Evolutionary conservation across 2,888 invertebrate genomes (phyloP).

Genomic region (Hymenopus coronatus): DNA sequence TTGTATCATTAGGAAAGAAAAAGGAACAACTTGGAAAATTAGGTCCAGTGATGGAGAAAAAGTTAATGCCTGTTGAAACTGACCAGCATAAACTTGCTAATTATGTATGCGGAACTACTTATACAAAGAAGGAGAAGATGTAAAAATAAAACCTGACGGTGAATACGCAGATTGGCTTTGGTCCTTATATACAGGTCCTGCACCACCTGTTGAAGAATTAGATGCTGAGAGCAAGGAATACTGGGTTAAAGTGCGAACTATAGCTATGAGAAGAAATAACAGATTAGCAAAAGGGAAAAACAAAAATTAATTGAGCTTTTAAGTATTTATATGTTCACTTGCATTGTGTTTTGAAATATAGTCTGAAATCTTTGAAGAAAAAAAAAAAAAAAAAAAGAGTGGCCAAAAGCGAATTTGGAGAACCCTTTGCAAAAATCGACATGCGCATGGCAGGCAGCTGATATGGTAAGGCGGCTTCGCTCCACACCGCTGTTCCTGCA

Average conservation of each 20-base stretch:
- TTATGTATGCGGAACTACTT: slow-evolving; percentile 83
- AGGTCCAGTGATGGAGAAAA: slow-evolving; percentile 65
- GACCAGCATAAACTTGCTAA: slow-evolving; percentile 73
- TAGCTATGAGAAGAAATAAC: slow-evolving; percentile 64
- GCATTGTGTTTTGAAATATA: no score
- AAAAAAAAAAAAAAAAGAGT: no score
- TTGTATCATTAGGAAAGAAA: slow-evolving; percentile 41
- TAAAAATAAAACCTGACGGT: slow-evolving; percentile 66
- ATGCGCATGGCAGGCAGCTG: no score
- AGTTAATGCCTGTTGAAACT: slow-evolving; percentile 76
- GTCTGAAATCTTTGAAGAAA: no score
- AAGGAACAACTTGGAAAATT: slow-evolving; percentile 62
- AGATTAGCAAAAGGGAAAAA: slow-evolving; percentile 56
- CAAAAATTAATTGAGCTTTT: slow-evolving; percentile 52
- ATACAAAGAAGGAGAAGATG: slow-evolving; percentile 71
- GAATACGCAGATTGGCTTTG: slow-evolving; percentile 95
- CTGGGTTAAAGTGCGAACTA: slow-evolving; percentile 71
- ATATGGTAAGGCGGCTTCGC: no score
- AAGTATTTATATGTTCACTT: neutral
- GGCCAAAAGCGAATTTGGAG: no score
- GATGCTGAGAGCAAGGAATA: slow-evolving; percentile 78
- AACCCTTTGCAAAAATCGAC: no score
- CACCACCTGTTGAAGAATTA: slow-evolving; percentile 66
- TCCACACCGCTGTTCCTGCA: no score
- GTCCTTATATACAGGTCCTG: slow-evolving; percentile 60